A percentile compares a stretch with the other conserved stretches of the same genome.
These are phyloP conservation scores for Oryzias woworae DNA, from an alignment of 2,113 vertebrate species.

Conservation along the genomic window DNA sequence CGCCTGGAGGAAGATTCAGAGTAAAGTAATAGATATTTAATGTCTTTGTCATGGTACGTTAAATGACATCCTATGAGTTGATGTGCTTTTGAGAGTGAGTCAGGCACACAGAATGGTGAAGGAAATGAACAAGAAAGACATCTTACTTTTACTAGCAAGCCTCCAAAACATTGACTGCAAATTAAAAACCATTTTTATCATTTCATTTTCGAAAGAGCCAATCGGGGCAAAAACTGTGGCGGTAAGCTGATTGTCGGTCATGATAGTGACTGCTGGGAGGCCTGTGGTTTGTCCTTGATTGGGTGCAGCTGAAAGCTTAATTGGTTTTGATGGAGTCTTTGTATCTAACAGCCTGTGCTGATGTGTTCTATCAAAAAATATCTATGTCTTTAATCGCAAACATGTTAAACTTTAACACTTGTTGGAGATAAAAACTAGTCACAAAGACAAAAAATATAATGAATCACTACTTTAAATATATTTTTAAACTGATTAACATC, in stretches of 20 bases:
- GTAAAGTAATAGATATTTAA: constrained; percentile 68
- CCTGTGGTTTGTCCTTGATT: constrained; percentile 55
- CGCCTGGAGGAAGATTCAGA: constrained; percentile 41
- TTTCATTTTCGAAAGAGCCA: constrained; percentile 47
- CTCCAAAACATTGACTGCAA: constrained; percentile 63
- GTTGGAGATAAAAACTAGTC: no score
- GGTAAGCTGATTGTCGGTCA: constrained; percentile 11
- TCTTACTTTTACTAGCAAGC: constrained; percentile 75
- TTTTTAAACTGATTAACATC: constrained; percentile 42
- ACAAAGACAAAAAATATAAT: no score
- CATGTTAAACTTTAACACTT: no score
- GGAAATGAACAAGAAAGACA: neutral
- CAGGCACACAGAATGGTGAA: constrained; percentile 13
- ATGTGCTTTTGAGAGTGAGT: constrained; percentile 44
- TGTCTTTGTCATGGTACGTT: constrained; percentile 47
- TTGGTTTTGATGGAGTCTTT: constrained; percentile 32
- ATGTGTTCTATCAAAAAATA: neutral
- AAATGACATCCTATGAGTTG: constrained; percentile 51
- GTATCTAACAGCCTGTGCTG: constrained; percentile 18
- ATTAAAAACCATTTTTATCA: constrained; percentile 59
- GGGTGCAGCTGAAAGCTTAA: constrained; percentile 58
- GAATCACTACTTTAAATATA: no score
- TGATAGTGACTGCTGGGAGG: constrained; percentile 9
- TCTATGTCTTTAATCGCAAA: neutral
- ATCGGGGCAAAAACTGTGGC: constrained; percentile 6